Conservation (phyloP, 2,888 invertebrate genomes). For the Megalurothrips usitatus region DNA sequence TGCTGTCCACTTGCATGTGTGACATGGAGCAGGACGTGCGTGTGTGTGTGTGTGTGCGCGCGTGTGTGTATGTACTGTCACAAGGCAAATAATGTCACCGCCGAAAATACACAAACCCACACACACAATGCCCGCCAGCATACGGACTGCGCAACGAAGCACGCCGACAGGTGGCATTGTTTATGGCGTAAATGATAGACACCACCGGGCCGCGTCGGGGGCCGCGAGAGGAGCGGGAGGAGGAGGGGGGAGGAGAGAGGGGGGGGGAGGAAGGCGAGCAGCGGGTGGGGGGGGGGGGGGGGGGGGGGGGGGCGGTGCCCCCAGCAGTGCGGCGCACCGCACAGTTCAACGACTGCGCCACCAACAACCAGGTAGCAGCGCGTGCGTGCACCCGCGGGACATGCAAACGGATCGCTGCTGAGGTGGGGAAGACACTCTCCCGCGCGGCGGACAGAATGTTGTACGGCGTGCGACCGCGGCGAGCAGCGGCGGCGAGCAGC, state of each 20-base stretch:
- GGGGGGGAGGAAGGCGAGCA: not conserved
- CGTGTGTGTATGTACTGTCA: not conserved
- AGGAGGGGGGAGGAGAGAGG: not conserved
- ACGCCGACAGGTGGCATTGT: constrained; percentile 21
- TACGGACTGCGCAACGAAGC: not conserved
- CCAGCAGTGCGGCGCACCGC: not conserved
- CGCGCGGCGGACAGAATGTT: no score
- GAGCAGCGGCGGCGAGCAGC: no score
- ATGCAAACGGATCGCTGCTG: no score
- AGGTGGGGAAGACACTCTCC: no score
- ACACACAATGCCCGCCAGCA: not conserved
- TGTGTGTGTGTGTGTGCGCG: not conserved
- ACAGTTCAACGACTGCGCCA: no score
- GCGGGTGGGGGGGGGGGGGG: not conserved
- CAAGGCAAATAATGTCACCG: not conserved
- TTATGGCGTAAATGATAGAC: constrained; percentile 20
- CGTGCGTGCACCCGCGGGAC: no score
- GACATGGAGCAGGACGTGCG: not conserved
- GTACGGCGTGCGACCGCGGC: no score
- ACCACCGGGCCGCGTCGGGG: not conserved
- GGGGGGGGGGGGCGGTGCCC: not conserved
- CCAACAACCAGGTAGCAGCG: no score
- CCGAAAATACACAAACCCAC: constrained; percentile 5
- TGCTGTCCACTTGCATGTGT: not conserved
- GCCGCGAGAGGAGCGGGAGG: not conserved